A percentile compares a stretch with the other conserved stretches of the same genome.
phyloP scores from a whole-genome alignment of 2,113 vertebrate genomes.

The Australoheros scitulus region DNA sequence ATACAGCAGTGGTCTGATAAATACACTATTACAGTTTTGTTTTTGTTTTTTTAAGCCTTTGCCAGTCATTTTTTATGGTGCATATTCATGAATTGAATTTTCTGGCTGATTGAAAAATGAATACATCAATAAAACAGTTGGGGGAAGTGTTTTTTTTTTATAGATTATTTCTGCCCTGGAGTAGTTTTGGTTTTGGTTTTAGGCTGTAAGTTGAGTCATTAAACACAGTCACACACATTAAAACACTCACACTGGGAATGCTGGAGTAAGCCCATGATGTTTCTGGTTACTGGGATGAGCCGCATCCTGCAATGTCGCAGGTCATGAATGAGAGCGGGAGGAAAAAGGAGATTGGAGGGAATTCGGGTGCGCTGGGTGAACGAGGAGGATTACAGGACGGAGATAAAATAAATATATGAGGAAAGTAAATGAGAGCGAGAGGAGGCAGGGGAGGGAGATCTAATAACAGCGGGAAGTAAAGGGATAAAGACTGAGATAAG shows the following conservation, averaged over 20 bases:
- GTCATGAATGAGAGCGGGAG: conserved; percentile 32
- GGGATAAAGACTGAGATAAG: conserved; percentile 34
- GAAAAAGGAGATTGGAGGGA: conserved; percentile 29
- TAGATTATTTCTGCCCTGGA: neutral
- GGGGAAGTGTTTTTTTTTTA: neutral
- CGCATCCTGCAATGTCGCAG: conserved; percentile 43
- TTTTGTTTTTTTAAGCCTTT: neutral
- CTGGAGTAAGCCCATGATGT: conserved; percentile 54
- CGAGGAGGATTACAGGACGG: conserved; percentile 29
- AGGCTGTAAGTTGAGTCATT: conserved; percentile 17
- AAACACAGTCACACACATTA: neutral
- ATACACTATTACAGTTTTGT: too few relatives aligned
- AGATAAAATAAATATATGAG: conserved; percentile 21
- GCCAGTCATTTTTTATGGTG: conserved; percentile 4
- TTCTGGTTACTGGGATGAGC: conserved; percentile 46
- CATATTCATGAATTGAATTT: neutral
- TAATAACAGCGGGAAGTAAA: conserved; percentile 30
- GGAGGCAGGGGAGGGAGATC: conserved; percentile 1
- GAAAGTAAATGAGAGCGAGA: conserved; percentile 9
- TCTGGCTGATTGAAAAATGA: neutral
- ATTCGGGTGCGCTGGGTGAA: neutral
- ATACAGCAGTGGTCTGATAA: too few relatives aligned
- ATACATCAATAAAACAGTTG: neutral
- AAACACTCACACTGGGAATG: conserved; percentile 11
- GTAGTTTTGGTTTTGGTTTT: conserved; percentile 14